Percentiles rank a stretch among this genome's conserved stretches.
phyloP scores from a whole-genome alignment of 2,113 vertebrate genomes.

The Prochilodus magdalenae region DNA sequence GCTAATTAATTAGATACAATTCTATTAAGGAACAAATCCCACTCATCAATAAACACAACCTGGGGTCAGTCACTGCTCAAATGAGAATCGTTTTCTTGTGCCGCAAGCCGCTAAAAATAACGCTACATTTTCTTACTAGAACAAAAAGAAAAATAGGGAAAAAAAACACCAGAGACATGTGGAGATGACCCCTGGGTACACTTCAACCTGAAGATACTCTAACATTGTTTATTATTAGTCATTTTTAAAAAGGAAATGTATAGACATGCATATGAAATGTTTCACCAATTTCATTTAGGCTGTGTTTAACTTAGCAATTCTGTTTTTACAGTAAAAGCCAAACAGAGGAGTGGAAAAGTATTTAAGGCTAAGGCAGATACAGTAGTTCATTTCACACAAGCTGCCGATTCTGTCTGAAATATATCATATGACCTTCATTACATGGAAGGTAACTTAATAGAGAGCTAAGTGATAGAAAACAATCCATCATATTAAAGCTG shows the following conservation, averaged over 20 bases:
- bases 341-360: slow-evolving; percentile 2
- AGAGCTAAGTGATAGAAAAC: slow-evolving; percentile 17
- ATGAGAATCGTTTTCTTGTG: slow-evolving; percentile 69
- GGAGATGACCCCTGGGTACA: slow-evolving; percentile 3
- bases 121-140: slow-evolving; percentile 50
- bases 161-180: slow-evolving; percentile 9
- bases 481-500: neutral
- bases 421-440: slow-evolving; percentile 18
- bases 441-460: neutral
- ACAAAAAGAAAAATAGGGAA: neutral
- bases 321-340: slow-evolving; percentile 2
- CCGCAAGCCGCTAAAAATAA: slow-evolving; percentile 65
- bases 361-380: neutral
- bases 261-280: neutral
- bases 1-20: slow-evolving; percentile 85
- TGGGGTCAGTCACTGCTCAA: slow-evolving; percentile 72
- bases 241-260: neutral
- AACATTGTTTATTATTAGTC: neutral
- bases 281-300: neutral
- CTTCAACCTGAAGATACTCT: slow-evolving; percentile 13
- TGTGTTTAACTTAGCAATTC: slow-evolving; percentile 17
- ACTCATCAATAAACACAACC: slow-evolving; percentile 81
- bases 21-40: slow-evolving; percentile 83
- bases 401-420: neutral
- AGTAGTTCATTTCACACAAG: slow-evolving; percentile 29